Evolutionary conservation across 2,888 invertebrate species (phyloP), one percentile per base, ranked within the genome.

Genomic region (Hirtodrosophila histrioides): DNA sequence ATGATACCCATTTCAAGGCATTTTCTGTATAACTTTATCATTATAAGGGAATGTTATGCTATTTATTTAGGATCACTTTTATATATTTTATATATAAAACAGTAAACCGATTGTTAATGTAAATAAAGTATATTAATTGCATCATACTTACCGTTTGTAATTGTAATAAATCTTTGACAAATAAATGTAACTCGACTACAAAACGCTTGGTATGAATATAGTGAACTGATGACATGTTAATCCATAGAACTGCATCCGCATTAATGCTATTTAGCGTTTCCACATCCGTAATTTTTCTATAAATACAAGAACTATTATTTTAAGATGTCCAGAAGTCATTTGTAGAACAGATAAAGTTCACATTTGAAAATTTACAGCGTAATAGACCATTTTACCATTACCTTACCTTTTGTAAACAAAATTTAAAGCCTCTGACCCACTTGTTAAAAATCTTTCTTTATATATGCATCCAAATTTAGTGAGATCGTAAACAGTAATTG

Each of bases 161-260:
- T 87, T 97, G 95, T 4, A 96, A 94, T 90, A 99, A 97, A 88
- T 96, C 95, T 48, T 94, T 92, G 72, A 97, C 95, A 92, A 98
- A 98, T 3, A 96, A 95, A 83, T 97, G 95, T 57, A 98, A 93
- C 91, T 98, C 98, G 17, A 95, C 94, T 50, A 98, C 94, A 92
- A 99, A 99, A 54, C 98, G 94, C 89, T 97, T 97, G 0, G 98
- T 98, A 92, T 99, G 98, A 51, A 98, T 95, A 91, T 98, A 98
- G 83, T 96, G 94, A 2, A 98, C 96, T 0, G 98, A 97, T 0
- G 97, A 95, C 96, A 98, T 97, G 86, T 95, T 94, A 31, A 98
- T 91, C 53, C 89, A 83, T 8, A 92, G 64, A 3, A 81, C 80
- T 12, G 82, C 83, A 53, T 82, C 88, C 3, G 91, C 89, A 53